These are phyloP conservation scores for Oreochromis spilurus DNA, from an alignment of 2,113 vertebrate species.

Conservation along the genomic window DNA sequence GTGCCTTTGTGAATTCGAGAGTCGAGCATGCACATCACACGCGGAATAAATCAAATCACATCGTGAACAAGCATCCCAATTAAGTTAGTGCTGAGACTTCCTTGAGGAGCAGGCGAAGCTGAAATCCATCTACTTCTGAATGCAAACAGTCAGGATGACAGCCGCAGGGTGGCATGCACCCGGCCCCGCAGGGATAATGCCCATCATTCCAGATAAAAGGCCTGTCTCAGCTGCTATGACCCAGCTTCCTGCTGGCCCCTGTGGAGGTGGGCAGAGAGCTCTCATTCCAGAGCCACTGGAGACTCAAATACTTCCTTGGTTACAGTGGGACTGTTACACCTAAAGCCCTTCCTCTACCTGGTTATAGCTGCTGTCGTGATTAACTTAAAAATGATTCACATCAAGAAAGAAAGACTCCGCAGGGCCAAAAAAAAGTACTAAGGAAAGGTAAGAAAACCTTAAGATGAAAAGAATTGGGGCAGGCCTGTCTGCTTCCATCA, in stretches of 20 bases:
- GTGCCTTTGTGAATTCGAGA: neutral
- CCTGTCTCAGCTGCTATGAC: constrained; percentile 27
- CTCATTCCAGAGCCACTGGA: neutral
- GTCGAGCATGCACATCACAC: constrained; percentile 1
- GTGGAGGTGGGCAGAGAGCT: constrained; percentile 12
- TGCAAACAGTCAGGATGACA: constrained; percentile 38
- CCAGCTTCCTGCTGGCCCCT: constrained; percentile 13
- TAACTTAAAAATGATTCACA: constrained; percentile 36
- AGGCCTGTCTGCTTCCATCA: constrained; percentile 18
- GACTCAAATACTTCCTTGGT: constrained; percentile 35
- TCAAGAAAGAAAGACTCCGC: constrained; percentile 16
- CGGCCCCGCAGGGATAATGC: constrained; percentile 19
- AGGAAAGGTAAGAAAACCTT: constrained; percentile 1
- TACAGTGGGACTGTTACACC: constrained; percentile 24
- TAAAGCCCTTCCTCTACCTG: constrained; percentile 10
- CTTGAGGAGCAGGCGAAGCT: neutral
- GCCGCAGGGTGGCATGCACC: constrained; percentile 9
- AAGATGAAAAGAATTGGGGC: constrained; percentile 32
- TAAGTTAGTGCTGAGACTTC: constrained; percentile 11
- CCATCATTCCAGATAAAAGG: constrained; percentile 46
- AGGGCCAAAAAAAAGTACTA: neutral
- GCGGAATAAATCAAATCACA: constrained; percentile 34
- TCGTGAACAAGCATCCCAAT: constrained; percentile 48
- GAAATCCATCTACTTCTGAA: constrained; percentile 23
- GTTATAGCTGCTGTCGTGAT: constrained; percentile 8